Evolutionary conservation across 2,888 invertebrate genomes (phyloP), one percentile per base, ranked within the genome.

Genomic region (Heliconius ismenius): DNA sequence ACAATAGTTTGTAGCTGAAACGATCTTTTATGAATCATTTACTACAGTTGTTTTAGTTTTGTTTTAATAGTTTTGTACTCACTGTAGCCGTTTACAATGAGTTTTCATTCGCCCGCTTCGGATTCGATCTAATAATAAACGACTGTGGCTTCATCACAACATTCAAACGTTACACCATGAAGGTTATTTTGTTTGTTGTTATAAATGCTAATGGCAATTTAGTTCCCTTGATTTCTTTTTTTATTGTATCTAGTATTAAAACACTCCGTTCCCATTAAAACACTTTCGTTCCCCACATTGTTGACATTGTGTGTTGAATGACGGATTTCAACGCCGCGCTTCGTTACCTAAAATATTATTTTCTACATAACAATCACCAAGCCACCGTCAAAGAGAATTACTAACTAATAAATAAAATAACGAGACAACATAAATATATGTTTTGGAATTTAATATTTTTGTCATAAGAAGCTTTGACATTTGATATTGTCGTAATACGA

Each of bases 51-150:
- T 69, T 69, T 49, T 43, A 49, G 43, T 21, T 54, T 26, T n/a
- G 54, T 54, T 28, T 69, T 54, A 69, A 69, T 70, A 54, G 28
- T 28, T 70, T 70, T 70, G 54, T 54, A 49, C 69, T 54, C 28
- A 28, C 28, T 18, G 13, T 28, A 70, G 69, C 39, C 24, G 15
- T 54, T 70, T 70, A 6, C 69, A 54, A 54, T 54, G 26, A 54
- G 54, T 54, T 70, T 54, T 70, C 54, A 11, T 28, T 32, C 54
- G 54, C 21, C 28, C 68, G 24, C 49, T 70, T 70, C 18, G 4
- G 54, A 24, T 70, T 54, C 69, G 21, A 70, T 70, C 13, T 70
- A 49, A 70, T 70, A 70, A 54, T 58, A 58, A n/a, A 32, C 28
- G 58, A 18, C 21, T 70, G 54, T 54, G 70, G 70, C 54, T 58